Evolutionary conservation across 35 echinoderm and acorn worm species (phyloP), one percentile per base, ranked within the genome.

Genomic region (Heliocidaris erythrogramma): DNA sequence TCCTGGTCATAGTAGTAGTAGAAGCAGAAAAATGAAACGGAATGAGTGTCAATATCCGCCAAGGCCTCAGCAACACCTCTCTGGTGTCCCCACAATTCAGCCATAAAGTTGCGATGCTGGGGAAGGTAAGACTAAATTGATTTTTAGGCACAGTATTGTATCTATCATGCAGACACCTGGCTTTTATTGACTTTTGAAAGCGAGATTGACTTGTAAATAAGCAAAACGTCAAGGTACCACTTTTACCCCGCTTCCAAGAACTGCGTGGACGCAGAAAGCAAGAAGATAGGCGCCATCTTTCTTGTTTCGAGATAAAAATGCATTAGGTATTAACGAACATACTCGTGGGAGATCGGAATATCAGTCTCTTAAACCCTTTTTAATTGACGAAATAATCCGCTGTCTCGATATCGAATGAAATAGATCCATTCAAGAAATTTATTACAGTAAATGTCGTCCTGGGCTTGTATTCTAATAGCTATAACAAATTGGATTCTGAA

Each of bases 101-200:
- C 7, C 65, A 4, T 78, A n/a, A 78, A 78, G 65, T 78, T 78
- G 65, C 65, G 27, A 78, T 78, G 65, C 65, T 78, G 18, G 65
- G 65, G n/a, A 78, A 78, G 65, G 65, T 78, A 78, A 78, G 65
- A 78, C n/a, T 78, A 21, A 78, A 78, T 78, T 78, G 65, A 78
- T 78, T 78, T 78, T 78, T 27, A 78, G 65, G 5, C 8, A 78
- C 18, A 78, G 65, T 78, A 21, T 78, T 78, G 65, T 78, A 78
- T 78, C 65, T 78, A 4, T 24, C 65, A n/a, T 78, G 65, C 18
- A 78, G 18, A 24, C 65, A 78, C 65, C 65, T 78, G 65, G 65
- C 65, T 78, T 5, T 29, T 78, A 78, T 78, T n/a, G 65, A 78
- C 65, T 78, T 78, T 78, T 8, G 65, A 78, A 78, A 78, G 21